Evolutionary conservation across 2,888 invertebrate species (phyloP).

Genomic region (Linnaemya vulpina): DNA sequence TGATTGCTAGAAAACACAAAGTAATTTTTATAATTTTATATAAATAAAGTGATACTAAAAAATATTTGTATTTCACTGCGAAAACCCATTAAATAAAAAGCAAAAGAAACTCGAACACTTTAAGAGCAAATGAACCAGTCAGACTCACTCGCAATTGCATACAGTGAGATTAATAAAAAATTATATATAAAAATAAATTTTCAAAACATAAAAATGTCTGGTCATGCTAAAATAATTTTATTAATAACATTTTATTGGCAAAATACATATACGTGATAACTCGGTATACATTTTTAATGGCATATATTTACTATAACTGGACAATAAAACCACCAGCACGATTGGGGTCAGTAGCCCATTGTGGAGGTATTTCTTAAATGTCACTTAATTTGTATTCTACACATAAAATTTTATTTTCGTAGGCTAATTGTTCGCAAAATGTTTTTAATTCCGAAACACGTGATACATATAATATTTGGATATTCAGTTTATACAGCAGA

Average conservation of each 20-base stretch:
- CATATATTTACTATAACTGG: too few relatives aligned
- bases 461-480: too few relatives aligned
- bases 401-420: too few relatives aligned
- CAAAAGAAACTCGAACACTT: slow-evolving; percentile 9
- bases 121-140: slow-evolving; percentile 17
- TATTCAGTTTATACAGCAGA: too few relatives aligned
- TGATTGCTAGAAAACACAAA: slow-evolving; percentile 4
- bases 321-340: too few relatives aligned
- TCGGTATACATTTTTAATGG: background rate
- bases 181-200: background rate
- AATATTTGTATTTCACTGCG: background rate
- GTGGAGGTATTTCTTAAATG: too few relatives aligned
- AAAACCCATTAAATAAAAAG: background rate
- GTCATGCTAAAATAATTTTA: slow-evolving; percentile 24
- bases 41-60: slow-evolving; percentile 21
- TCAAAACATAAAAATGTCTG: slow-evolving; percentile 1
- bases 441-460: too few relatives aligned
- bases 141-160: slow-evolving; percentile 6
- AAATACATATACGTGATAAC: background rate
- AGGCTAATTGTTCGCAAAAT: too few relatives aligned
- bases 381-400: too few relatives aligned
- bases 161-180: slow-evolving; percentile 5
- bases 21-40: slow-evolving; percentile 12
- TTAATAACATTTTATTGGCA: slow-evolving; percentile 17
- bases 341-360: too few relatives aligned